Conservation (phyloP, 2,888 invertebrate genomes). For the Heliconius cydno region DNA sequence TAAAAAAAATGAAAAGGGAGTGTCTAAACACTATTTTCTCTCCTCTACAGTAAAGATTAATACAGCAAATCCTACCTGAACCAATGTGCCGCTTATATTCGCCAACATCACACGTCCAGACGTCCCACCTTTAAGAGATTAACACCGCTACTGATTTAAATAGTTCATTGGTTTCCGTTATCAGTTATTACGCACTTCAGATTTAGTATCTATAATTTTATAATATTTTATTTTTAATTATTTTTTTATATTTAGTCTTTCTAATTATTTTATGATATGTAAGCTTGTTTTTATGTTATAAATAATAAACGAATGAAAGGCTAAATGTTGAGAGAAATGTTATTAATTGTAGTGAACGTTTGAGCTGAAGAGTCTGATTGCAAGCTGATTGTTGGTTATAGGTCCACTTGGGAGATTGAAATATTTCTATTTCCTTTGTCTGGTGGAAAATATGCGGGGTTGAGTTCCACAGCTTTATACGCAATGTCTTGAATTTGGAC, state of each 20-base stretch:
- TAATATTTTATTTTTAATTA: not conserved
- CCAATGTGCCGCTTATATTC: constrained; percentile 61
- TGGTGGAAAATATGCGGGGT: not conserved
- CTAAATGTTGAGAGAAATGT: not conserved
- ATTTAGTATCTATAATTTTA: not conserved
- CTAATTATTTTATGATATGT: constrained; percentile 6
- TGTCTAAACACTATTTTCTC: not conserved
- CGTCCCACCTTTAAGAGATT: constrained; percentile 43
- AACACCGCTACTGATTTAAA: constrained; percentile 44
- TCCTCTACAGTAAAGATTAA: constrained; percentile 1
- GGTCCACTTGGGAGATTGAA: no score
- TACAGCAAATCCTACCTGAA: constrained; percentile 56
- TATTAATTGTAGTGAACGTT: no score
- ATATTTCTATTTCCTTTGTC: no score
- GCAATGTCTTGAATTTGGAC: not conserved
- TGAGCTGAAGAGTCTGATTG: no score
- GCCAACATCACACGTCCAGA: constrained; percentile 57
- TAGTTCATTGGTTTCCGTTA: constrained; percentile 6
- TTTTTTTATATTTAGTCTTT: not conserved
- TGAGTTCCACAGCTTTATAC: not conserved
- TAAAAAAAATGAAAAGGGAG: not conserved
- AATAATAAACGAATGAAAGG: not conserved
- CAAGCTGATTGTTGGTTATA: no score
- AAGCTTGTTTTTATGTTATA: not conserved
- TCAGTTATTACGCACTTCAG: constrained; percentile 16